Evolutionary conservation across 2,113 vertebrate genomes (phyloP), one percentile per base, ranked within the genome.

Genomic region (Saguinus imperator): DNA sequence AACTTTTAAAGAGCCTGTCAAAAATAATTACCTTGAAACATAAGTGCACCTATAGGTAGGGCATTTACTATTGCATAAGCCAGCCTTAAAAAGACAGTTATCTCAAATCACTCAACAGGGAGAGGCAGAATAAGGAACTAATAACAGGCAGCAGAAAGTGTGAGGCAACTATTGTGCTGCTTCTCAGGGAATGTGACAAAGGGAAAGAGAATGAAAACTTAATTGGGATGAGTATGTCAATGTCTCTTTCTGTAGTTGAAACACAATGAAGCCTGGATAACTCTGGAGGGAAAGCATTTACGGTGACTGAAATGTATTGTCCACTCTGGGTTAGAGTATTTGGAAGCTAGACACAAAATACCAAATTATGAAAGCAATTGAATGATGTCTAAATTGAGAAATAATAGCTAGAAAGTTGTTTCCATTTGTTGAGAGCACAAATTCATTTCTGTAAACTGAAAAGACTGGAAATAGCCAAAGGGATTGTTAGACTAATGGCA

Each of bases 401-500:
- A 57, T 57, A 58, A 84, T 73, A 93, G 68, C 55, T 48, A 37
- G 55, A 52, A 87, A 91, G 61, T 32, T 72, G 37, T 66, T 87
- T 50, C 73, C 43, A 50, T 66, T 75, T 14, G 61, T 32, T 3
- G 13, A 66, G 16, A 61, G 45, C 16, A 37, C 40, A 66, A 57
- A 72, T 81, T 77, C 72, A 48, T 87, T 96, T 95, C 89, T 93
- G 16, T 88, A 91, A 70, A 75, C 45, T 40, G 73, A 91, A 91
- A 94, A 95, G 85, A 66, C 40, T 21, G 7, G n/a, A 37, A 52
- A 66, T 43, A 66, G 64, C 40, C 79, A 57, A 66, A 94, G n/a
- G 64, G 43, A 58, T 35, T 61, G 66, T 29, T 94, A 88, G 72
- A n/a, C 68, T 58, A 73, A 73, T 68, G 72, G 81, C 40, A 55